Evolutionary conservation across 2,113 vertebrate genomes (phyloP), one percentile per base, ranked within the genome.

Genomic region (Neogale vison): DNA sequence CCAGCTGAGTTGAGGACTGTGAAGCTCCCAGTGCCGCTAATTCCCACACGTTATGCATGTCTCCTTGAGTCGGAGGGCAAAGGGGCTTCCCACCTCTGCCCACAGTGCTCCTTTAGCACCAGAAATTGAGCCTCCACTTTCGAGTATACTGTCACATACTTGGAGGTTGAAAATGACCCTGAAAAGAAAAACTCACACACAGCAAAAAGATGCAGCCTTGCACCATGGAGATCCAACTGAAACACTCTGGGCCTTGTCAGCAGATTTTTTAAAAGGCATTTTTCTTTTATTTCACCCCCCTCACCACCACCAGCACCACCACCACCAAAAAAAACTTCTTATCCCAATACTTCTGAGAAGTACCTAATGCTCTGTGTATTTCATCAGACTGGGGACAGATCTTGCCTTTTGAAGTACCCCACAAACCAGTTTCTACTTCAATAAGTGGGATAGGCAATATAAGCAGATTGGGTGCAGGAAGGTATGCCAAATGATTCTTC

Each of bases 151-250:
- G 18, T 82, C 79, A 95, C 57, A 88, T 82, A 72, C 52, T 42
- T 80, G 67, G 29, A 93, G 52, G 29, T 74, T 93, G 79, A 95
- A 97, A 97, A 93, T 96, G 74, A 92, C 72, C 91, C 87, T 86
- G 88, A 94, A 97, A 94, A 82, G 42, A 86, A 97, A 97, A 94
- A 88, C n/a, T 83, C 63, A 88, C 31, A 86, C 13, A 83, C 86
- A 97, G 74, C 91, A 96, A 93, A 94, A 88, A 81, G 50, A 95
- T 59, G 31, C n/a, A 94, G 65, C 0, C 47, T 95, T 87, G 61
- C 79, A 95, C 83, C 88, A 96, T 94, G 50, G 94, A 96, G 86
- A 95, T 79, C 74, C 76, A 94, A 88, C 23, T 39, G 24, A 93
- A 96, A 91, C 1, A 7, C 21, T 39, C 36, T 9, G 2, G 50